phyloP scores from a whole-genome alignment of 2,888 invertebrate species.

The Glaucopsyche alexis region DNA sequence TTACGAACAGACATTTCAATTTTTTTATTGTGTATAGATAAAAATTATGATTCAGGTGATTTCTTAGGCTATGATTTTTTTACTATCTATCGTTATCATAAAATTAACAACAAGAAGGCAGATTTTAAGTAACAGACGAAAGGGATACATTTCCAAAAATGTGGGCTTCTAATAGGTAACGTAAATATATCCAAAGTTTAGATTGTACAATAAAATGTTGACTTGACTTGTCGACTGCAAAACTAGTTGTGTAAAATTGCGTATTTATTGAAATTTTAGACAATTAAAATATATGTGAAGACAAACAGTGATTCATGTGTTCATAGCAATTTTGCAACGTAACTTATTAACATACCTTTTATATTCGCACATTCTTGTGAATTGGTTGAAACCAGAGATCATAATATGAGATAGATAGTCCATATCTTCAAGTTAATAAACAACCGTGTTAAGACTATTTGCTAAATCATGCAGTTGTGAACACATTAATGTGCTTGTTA shows the following conservation, averaged over 20 bases:
- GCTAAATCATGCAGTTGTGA: background rate
- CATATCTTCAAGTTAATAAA: background rate
- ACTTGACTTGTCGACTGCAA: background rate
- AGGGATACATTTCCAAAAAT: too few relatives aligned
- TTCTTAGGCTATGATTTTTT: too few relatives aligned
- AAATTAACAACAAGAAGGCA: too few relatives aligned
- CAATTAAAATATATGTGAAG: conserved; percentile 34
- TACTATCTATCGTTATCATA: too few relatives aligned
- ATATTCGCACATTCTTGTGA: conserved; percentile 71
- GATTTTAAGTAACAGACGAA: too few relatives aligned
- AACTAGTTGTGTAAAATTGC: conserved; percentile 23
- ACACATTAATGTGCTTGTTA: background rate
- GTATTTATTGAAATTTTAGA: conserved; percentile 30
- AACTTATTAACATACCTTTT: conserved; percentile 45
- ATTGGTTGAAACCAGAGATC: conserved; percentile 55
- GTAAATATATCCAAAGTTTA: too few relatives aligned
- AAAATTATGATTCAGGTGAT: too few relatives aligned
- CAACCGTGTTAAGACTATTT: background rate
- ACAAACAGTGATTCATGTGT: conserved; percentile 41
- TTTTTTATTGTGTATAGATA: too few relatives aligned
- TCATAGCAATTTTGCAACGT: conserved; percentile 39
- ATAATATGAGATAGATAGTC: background rate
- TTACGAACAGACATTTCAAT: too few relatives aligned
- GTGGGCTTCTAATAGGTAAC: too few relatives aligned
- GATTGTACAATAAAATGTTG: too few relatives aligned